Conservation (phyloP, 2,888 invertebrate genomes). For the Ormyrus thymus region DNA sequence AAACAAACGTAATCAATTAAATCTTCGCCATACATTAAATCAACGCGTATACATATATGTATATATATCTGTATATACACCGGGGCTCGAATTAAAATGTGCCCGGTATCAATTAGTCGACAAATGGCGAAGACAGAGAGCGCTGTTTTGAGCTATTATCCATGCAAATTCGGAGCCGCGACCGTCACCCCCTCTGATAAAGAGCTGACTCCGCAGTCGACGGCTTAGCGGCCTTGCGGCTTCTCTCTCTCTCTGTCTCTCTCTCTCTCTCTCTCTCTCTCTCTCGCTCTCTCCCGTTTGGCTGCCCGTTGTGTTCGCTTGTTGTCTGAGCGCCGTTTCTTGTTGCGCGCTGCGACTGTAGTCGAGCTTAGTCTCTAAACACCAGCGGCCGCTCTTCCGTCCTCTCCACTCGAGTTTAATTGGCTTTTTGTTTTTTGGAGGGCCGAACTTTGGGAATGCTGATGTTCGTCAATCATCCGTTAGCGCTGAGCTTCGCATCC, state of each 20-base stretch:
- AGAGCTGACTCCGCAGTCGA: slow-evolving; percentile 17
- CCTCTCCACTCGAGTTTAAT: too few relatives aligned
- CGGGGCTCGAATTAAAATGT: too few relatives aligned
- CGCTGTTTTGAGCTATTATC: slow-evolving; percentile 42
- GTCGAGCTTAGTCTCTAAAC: neutral
- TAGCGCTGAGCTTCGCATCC: neutral
- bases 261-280: neutral
- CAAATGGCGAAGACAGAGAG: too few relatives aligned
- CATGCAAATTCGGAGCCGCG: slow-evolving; percentile 34
- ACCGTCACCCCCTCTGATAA: neutral
- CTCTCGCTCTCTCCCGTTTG: too few relatives aligned
- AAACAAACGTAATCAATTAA: too few relatives aligned
- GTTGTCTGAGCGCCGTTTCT: neutral
- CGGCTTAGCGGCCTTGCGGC: slow-evolving; percentile 37
- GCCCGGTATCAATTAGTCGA: too few relatives aligned
- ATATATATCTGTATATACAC: too few relatives aligned
- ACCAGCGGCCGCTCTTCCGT: neutral
- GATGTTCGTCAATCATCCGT: neutral
- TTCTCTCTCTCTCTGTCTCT: slow-evolving; percentile 16
- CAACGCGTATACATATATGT: too few relatives aligned
- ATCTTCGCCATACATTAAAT: too few relatives aligned
- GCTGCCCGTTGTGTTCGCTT: neutral
- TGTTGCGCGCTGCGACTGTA: too few relatives aligned
- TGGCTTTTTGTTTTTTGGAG: neutral
- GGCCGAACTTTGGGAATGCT: neutral